Percentiles rank a stretch among this genome's conserved stretches.
phyloP scores from a whole-genome alignment of 2,888 invertebrate genomes.

The Alloscopus bannaensis region DNA sequence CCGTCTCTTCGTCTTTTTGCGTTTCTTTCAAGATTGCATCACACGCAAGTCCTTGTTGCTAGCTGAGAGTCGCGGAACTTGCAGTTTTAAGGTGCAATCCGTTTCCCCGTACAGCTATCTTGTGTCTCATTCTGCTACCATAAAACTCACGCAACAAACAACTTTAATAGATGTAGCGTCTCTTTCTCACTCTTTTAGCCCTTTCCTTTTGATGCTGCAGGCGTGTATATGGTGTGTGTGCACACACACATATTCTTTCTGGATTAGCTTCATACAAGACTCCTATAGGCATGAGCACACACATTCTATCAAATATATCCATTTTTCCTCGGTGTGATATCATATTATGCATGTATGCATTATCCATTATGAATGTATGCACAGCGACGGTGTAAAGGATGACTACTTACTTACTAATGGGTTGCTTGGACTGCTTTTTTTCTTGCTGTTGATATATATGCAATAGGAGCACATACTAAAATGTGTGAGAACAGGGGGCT shows the following conservation, averaged over 20 bases:
- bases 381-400: too few relatives aligned
- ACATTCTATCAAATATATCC: too few relatives aligned
- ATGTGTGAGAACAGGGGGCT: conserved; percentile 38
- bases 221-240: background rate
- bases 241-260: too few relatives aligned
- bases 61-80: conserved; percentile 61
- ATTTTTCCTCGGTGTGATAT: too few relatives aligned
- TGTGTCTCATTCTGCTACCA: conserved; percentile 60
- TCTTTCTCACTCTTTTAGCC: conserved; percentile 13
- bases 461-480: conserved; percentile 37
- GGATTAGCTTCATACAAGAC: too few relatives aligned
- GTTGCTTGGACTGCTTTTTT: conserved; percentile 35
- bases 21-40: conserved; percentile 48
- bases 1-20: background rate
- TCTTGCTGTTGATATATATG: conserved; percentile 11
- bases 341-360: conserved; percentile 16
- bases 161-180: conserved; percentile 53
- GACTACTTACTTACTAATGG: too few relatives aligned
- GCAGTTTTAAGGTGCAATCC: conserved; percentile 61
- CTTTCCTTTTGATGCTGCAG: too few relatives aligned
- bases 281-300: too few relatives aligned
- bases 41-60: conserved; percentile 60
- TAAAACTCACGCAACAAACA: conserved; percentile 61
- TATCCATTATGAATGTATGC: background rate
- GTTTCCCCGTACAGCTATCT: conserved; percentile 57